Conservation (phyloP, 1,140 invertebrate genomes). For the Anagrus nilaparvatae region DNA sequence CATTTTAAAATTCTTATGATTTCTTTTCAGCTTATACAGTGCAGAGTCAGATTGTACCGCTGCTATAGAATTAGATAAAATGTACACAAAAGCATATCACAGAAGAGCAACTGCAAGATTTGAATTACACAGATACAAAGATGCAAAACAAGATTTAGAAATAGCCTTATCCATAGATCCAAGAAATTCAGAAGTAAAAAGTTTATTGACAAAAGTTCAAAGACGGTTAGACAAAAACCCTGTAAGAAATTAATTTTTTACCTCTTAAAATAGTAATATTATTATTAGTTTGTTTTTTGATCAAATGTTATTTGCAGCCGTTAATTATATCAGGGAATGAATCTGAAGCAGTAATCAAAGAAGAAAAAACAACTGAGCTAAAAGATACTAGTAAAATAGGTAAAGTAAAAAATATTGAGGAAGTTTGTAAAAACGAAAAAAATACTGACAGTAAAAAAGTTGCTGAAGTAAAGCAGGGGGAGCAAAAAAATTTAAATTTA, state of each 20-base stretch:
- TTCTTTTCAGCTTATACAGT: constrained; percentile 50
- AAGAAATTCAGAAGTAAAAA: constrained; percentile 51
- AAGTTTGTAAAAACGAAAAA: constrained; percentile 7
- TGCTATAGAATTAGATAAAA: constrained; percentile 59
- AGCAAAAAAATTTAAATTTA: too few relatives aligned
- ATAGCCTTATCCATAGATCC: constrained; percentile 61
- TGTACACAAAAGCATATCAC: constrained; percentile 72
- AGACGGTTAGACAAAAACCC: constrained; percentile 39
- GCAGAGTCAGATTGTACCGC: constrained; percentile 67
- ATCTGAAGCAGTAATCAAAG: constrained; percentile 3
- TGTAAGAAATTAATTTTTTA: constrained; percentile 20
- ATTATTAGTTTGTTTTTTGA: background rate
- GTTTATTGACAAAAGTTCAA: constrained; percentile 48
- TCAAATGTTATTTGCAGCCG: constrained; percentile 15
- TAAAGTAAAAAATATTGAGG: constrained; percentile 2
- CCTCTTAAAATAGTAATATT: constrained; percentile 7
- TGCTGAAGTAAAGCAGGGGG: constrained; percentile 4
- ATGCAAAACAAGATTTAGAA: constrained; percentile 57
- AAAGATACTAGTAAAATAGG: constrained; percentile 16
- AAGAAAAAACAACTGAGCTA: constrained; percentile 19
- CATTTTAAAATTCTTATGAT: background rate
- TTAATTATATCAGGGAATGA: constrained; percentile 9
- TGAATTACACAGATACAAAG: constrained; percentile 46
- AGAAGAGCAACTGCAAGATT: constrained; percentile 61
- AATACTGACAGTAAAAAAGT: constrained; percentile 3